A percentile compares a stretch with the other conserved stretches of the same genome.
Evolutionary conservation across 2,888 invertebrate species (phyloP).

Genomic region (Drosophila neotestacea): DNA sequence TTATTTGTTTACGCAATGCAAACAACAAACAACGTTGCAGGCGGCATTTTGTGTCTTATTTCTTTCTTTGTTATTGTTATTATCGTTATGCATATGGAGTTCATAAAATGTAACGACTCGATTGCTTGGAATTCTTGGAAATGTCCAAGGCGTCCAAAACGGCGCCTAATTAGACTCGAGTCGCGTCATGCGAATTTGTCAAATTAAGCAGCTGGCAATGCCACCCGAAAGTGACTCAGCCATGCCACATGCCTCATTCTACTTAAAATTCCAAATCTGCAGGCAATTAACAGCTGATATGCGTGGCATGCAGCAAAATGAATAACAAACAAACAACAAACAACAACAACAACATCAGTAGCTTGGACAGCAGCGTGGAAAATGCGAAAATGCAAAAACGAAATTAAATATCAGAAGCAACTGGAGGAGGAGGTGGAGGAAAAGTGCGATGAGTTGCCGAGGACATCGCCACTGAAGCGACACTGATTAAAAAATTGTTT

Average conservation of each 20-base stretch:
- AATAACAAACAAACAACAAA: conserved; percentile 4
- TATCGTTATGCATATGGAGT: conserved; percentile 57
- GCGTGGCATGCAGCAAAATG: conserved; percentile 36
- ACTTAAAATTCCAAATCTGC: conserved; percentile 57
- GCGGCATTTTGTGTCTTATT: conserved; percentile 55
- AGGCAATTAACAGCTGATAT: conserved; percentile 65
- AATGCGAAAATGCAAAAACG: conserved; percentile 46
- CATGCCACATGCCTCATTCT: not conserved
- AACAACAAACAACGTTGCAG: conserved; percentile 63
- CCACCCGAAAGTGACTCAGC: conserved; percentile 24
- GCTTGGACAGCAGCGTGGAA: conserved; percentile 24
- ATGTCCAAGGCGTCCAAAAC: conserved; percentile 24
- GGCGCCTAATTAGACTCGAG: conserved; percentile 68
- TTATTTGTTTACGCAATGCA: conserved; percentile 77
- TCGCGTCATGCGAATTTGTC: conserved; percentile 77
- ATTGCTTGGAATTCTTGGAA: conserved; percentile 55
- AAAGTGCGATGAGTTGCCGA: conserved; percentile 17
- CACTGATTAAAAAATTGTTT: conserved; percentile 81
- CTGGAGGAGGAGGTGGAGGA: conserved; percentile 2
- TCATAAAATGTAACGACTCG: conserved; percentile 66
- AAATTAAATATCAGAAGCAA: conserved; percentile 67
- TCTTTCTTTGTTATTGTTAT: conserved; percentile 20
- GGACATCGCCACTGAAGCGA: conserved; percentile 73
- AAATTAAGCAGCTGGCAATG: conserved; percentile 68
- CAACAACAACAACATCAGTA: not conserved